Conservation (phyloP, 2,888 invertebrate genomes). For the Synergus umbraculus region DNA sequence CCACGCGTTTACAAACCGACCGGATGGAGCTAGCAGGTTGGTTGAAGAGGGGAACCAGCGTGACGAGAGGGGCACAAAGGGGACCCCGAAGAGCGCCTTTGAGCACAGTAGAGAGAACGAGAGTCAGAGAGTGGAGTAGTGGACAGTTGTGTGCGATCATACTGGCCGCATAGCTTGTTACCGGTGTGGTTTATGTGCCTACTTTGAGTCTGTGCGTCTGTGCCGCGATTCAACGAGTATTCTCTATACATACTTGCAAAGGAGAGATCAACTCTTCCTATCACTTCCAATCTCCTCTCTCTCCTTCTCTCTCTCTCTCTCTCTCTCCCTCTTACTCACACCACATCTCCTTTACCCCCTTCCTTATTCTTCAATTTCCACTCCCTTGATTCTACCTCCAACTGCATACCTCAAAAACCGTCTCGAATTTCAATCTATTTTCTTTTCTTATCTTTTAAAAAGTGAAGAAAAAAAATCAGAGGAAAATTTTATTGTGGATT, state of each 20-base stretch:
- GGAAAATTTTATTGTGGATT: not conserved
- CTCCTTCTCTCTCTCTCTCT: not conserved
- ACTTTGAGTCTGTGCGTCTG: not conserved
- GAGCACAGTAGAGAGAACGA: constrained; percentile 3
- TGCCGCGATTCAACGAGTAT: not conserved
- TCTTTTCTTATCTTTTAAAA: not conserved
- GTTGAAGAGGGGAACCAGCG: constrained; percentile 12
- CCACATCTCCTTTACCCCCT: not conserved
- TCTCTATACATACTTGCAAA: not conserved
- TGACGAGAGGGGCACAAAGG: constrained; percentile 30
- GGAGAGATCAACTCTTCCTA: constrained; percentile 5
- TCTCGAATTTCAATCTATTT: not conserved
- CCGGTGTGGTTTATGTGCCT: not conserved
- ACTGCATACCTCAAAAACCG: not conserved
- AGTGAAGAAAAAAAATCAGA: not conserved
- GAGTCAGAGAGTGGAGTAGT: constrained; percentile 8
- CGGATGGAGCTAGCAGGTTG: constrained; percentile 37
- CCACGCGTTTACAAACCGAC: constrained; percentile 32
- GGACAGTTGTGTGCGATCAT: constrained; percentile 40
- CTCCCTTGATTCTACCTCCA: not conserved
- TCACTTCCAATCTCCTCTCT: not conserved
- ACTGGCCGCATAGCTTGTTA: constrained; percentile 15
- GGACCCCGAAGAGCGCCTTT: constrained; percentile 13
- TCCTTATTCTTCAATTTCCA: not conserved
- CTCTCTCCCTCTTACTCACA: not conserved